phyloP scores from a whole-genome alignment of 1,140 invertebrate species.

The Panagrolaimus sp. region DNA sequence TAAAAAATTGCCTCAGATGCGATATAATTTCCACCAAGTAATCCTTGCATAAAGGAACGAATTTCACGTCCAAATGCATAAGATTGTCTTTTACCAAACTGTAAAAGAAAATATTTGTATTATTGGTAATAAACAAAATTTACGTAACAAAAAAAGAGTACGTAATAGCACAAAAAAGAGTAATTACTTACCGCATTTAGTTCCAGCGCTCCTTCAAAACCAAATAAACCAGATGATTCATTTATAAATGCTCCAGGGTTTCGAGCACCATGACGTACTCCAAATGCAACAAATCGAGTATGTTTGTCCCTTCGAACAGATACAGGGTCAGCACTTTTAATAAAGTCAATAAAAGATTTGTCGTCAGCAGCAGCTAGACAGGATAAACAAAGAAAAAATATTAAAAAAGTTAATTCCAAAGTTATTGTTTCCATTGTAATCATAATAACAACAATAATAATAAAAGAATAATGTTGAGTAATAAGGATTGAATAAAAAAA shows the following conservation, averaged over 20 bases:
- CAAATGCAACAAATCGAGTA: slow-evolving; percentile 4
- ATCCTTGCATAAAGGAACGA: slow-evolving; percentile 25
- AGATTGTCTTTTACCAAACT: slow-evolving; percentile 34
- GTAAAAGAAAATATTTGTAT: neutral
- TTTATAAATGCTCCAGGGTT: slow-evolving; percentile 37
- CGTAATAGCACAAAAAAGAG: slow-evolving; percentile 11
- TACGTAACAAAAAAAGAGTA: no score
- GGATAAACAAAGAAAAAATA: no score
- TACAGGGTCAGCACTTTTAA: no score
- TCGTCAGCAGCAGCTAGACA: no score
- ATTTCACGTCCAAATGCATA: slow-evolving; percentile 34
- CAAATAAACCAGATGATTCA: slow-evolving; percentile 28
- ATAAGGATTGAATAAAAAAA: no score
- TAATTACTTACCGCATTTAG: slow-evolving; percentile 30
- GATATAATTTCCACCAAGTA: slow-evolving; percentile 30
- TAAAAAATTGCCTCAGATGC: slow-evolving; percentile 33
- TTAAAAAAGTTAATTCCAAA: no score
- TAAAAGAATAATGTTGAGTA: no score
- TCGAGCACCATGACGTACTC: slow-evolving; percentile 33
- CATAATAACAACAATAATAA: no score
- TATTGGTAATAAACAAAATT: neutral
- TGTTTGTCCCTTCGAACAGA: neutral
- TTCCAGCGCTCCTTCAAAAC: slow-evolving; percentile 32
- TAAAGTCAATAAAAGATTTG: no score
- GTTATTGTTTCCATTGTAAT: no score